Percentiles rank a stretch among this genome's conserved stretches.
Conservation (phyloP, 2,888 invertebrate genomes). For the Linnaemya tessellans region DNA sequence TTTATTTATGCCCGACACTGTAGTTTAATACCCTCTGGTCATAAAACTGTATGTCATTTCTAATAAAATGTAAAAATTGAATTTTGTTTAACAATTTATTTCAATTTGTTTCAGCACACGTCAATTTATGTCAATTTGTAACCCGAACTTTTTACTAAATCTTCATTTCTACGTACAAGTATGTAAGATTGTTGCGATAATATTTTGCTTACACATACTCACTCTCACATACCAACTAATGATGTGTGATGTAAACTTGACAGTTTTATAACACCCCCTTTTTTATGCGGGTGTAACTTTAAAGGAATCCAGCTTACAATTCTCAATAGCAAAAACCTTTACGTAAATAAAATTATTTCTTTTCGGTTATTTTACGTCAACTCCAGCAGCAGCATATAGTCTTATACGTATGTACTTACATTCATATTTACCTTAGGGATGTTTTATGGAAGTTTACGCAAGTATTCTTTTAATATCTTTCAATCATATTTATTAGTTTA, state of each 20-base stretch:
- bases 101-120: constrained; percentile 71
- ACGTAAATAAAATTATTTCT: background rate
- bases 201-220: constrained; percentile 21
- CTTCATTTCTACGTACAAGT: background rate
- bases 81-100: constrained; percentile 69
- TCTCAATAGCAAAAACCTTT: background rate
- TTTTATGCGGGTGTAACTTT: constrained; percentile 35
- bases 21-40: constrained; percentile 64
- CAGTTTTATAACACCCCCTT: constrained; percentile 66
- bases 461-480: constrained; percentile 53
- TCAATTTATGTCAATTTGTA: constrained; percentile 72
- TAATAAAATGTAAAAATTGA: constrained; percentile 50
- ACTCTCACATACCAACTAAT: constrained; percentile 63
- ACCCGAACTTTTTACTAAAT: constrained; percentile 67
- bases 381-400: background rate
- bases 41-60: constrained; percentile 48
- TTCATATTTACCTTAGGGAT: constrained; percentile 48
- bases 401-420: background rate
- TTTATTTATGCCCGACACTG: constrained; percentile 18
- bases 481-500: constrained; percentile 62
- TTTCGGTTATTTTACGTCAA: constrained; percentile 19
- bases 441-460: background rate
- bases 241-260: constrained; percentile 73
- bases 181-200: constrained; percentile 24
- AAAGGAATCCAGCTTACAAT: background rate